Evolutionary conservation across 2,113 vertebrate species (phyloP).

Genomic region (Callocephalon fimbriatum): DNA sequence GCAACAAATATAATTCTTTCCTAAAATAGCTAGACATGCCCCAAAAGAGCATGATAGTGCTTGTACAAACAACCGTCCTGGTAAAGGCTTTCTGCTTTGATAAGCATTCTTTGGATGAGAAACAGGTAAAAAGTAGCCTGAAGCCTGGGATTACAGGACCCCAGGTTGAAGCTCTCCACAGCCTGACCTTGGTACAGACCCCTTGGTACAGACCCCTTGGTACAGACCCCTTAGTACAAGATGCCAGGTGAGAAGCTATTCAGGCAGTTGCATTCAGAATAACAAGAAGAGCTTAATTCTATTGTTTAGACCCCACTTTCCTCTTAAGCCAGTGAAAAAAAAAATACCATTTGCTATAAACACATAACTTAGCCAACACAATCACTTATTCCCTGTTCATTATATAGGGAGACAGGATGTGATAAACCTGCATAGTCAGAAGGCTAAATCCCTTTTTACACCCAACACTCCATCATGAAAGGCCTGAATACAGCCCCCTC

Average conservation of each 20-base stretch:
- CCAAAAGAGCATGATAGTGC: not conserved
- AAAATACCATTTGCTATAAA: not conserved
- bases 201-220: not conserved
- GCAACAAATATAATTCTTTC: not conserved
- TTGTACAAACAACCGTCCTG: not conserved
- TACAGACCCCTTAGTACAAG: not conserved
- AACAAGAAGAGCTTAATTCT: not conserved
- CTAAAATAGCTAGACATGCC: not conserved
- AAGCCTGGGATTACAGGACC: not conserved
- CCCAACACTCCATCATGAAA: not conserved
- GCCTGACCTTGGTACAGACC: not conserved
- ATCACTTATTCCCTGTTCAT: not conserved
- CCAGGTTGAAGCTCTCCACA: not conserved
- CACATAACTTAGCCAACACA: not conserved
- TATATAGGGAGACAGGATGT: not conserved
- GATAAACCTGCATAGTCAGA: slow-evolving; percentile 10
- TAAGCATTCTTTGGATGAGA: not conserved
- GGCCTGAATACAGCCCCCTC: not conserved
- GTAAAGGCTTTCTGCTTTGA: not conserved
- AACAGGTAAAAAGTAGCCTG: not conserved
- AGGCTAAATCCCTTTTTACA: slow-evolving; percentile 2
- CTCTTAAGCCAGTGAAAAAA: not conserved
- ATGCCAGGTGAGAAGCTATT: not conserved
- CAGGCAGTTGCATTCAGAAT: not conserved
- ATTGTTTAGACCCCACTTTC: not conserved